phyloP scores from a whole-genome alignment of 2,888 invertebrate genomes.

The Aquatica leii region DNA sequence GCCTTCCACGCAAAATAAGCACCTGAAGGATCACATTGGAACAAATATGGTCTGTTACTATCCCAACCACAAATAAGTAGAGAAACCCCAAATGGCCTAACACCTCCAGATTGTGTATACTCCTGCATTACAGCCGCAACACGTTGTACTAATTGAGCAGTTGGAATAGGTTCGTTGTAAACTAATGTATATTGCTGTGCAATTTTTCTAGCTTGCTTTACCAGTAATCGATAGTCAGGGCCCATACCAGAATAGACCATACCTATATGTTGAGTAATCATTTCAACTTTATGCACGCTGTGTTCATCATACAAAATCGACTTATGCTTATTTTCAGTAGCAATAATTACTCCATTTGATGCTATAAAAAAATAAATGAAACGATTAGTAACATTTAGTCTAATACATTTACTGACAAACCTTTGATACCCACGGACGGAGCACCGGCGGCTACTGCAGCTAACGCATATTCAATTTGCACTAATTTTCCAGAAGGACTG shows the following conservation, averaged over 20 bases:
- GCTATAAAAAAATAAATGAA: slow-evolving; percentile 76
- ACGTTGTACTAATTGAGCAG: slow-evolving; percentile 93
- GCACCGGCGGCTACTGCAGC: slow-evolving; percentile 99
- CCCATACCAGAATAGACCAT: slow-evolving; percentile 99
- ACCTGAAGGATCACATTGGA: slow-evolving; percentile 99
- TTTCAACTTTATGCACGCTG: slow-evolving; percentile 95
- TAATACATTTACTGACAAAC: slow-evolving; percentile 62
- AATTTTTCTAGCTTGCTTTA: slow-evolving; percentile 92
- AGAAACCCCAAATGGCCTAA: slow-evolving; percentile 98
- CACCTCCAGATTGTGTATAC: slow-evolving; percentile 99
- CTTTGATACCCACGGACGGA: slow-evolving; percentile 98
- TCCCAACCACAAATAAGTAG: slow-evolving; percentile 98
- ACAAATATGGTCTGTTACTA: slow-evolving; percentile 87
- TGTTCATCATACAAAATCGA: slow-evolving; percentile 97
- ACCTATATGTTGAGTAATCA: slow-evolving; percentile 93
- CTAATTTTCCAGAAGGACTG: slow-evolving; percentile 98
- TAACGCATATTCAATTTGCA: slow-evolving; percentile 99
- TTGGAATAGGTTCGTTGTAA: slow-evolving; percentile 96
- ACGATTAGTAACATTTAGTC: no score
- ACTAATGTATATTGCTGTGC: slow-evolving; percentile 92
- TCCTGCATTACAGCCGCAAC: slow-evolving; percentile 99
- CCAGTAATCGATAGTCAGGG: slow-evolving; percentile 88
- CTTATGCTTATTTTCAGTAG: slow-evolving; percentile 98
- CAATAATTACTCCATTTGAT: slow-evolving; percentile 97
- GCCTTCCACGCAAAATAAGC: slow-evolving; percentile 99